Evolutionary conservation across 1,140 invertebrate species (phyloP), one percentile per base, ranked within the genome.

Genomic region (Chionoecetes opilio): DNA sequence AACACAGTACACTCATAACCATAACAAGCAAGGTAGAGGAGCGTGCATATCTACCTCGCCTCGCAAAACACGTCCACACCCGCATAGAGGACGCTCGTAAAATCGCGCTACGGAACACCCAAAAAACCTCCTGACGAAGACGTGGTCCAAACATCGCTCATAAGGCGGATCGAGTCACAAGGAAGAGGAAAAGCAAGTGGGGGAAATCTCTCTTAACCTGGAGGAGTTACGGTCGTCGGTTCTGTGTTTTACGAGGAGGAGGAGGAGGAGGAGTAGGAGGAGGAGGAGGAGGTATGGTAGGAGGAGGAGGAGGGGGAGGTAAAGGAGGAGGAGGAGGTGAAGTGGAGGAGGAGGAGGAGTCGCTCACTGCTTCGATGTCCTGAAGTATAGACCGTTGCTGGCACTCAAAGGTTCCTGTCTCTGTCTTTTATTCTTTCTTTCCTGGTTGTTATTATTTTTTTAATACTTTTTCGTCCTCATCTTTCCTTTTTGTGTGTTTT

Each of bases 171-270:
- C 11, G n/a, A 75, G 21, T 75, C 63, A 75, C n/a, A 26, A 75
- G 63, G 21, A 26, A 17, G 63, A 75, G 63, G 21, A 26, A 26
- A 26, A 75, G 63, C 63, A n/a, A 75, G 63, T 75, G 63, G 63
- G n/a, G n/a, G 63, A 75, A 75, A 75, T 75, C 63, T 75, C 63
- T 75, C 63, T 75, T 75, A 75, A 75, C 63, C 63, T 75, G 63
- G 63, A 26, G 63, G 63, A 75, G 63, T 75, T 75, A 75, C 63
- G 63, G 63, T 75, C 63, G 63, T 75, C 63, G 21, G 21, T 75
- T 75, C 63, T 75, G n/a, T 75, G 63, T 75, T 75, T 75, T 75
- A 75, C 63, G 63, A 75, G 21, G 63, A 21, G 3, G 63, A 26
- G 63, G n/a, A 75, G 63, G 8, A n/a, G 21, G 21, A 75, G 63